phyloP scores from a whole-genome alignment of 2,888 invertebrate genomes.

The Heliconius erato region DNA sequence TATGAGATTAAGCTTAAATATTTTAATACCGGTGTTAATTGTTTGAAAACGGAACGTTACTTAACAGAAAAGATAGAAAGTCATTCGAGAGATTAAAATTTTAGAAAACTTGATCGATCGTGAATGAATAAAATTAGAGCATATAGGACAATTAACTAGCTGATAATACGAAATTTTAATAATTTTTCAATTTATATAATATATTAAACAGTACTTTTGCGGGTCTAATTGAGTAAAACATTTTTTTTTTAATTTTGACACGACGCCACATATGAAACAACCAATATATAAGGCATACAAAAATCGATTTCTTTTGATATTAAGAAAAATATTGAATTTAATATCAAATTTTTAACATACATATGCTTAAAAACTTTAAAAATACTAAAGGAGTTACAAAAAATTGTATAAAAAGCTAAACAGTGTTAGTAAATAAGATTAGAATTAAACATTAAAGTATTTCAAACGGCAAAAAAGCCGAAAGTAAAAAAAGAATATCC shows the following conservation, averaged over 20 bases:
- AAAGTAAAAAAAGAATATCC: constrained; percentile 41
- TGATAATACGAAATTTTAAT: neutral
- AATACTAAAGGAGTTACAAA: neutral
- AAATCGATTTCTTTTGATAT: neutral
- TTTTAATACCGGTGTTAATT: neutral
- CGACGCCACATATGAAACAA: neutral
- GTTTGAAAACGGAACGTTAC: neutral
- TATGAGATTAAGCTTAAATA: neutral
- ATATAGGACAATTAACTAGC: neutral
- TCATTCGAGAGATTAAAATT: neutral
- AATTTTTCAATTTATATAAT: neutral
- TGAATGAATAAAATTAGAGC: too few relatives aligned
- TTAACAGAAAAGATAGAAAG: neutral
- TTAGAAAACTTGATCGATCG: neutral
- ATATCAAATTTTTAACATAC: neutral
- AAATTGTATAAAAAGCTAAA: constrained; percentile 18
- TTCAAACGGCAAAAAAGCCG: constrained; percentile 33
- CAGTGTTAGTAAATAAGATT: constrained; percentile 28
- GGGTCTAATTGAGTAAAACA: neutral
- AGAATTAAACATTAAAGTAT: constrained; percentile 28
- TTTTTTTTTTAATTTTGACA: neutral
- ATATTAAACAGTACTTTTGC: neutral
- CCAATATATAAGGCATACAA: neutral
- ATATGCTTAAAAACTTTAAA: neutral
- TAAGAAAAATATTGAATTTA: too few relatives aligned